These are phyloP conservation scores for Piscicola geometra DNA, from an alignment of 2,888 invertebrate species.

Conservation along the genomic window DNA sequence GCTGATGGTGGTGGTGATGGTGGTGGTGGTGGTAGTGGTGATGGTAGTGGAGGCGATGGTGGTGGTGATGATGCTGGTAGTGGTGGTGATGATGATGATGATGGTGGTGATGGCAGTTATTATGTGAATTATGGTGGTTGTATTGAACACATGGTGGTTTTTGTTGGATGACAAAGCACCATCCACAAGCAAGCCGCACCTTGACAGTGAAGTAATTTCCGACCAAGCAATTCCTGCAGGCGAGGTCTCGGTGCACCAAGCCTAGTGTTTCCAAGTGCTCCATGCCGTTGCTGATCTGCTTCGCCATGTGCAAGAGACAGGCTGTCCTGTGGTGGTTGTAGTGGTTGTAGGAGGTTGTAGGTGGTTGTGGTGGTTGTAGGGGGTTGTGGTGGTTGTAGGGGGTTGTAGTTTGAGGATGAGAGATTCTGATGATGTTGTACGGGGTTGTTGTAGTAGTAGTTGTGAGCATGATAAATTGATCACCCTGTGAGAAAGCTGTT, in stretches of 20 bases:
- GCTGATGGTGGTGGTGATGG: background rate
- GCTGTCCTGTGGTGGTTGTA: constrained; percentile 66
- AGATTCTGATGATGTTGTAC: too few relatives aligned
- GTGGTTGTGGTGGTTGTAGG: background rate
- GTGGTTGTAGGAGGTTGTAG: background rate
- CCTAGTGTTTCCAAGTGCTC: constrained; percentile 79
- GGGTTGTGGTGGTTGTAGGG: background rate
- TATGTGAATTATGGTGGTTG: background rate
- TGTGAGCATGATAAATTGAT: too few relatives aligned
- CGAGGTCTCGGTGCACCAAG: constrained; percentile 84
- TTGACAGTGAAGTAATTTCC: constrained; percentile 69
- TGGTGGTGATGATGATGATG: too few relatives aligned
- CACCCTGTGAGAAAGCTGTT: too few relatives aligned
- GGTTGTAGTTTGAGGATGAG: background rate
- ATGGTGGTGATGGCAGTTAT: background rate
- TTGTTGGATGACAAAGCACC: background rate
- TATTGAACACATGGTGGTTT: too few relatives aligned
- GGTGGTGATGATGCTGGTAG: too few relatives aligned
- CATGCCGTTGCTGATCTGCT: constrained; percentile 83
- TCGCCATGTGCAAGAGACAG: constrained; percentile 74
- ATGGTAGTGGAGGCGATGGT: too few relatives aligned
- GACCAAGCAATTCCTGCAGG: constrained; percentile 78
- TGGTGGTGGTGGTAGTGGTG: background rate
- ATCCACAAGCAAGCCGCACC: constrained; percentile 35
- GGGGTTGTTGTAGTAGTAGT: too few relatives aligned